phyloP scores from a whole-genome alignment of 30 jellyfish, hydroid and myxozoan genomes.

The Haliclystus octoradiatus region DNA sequence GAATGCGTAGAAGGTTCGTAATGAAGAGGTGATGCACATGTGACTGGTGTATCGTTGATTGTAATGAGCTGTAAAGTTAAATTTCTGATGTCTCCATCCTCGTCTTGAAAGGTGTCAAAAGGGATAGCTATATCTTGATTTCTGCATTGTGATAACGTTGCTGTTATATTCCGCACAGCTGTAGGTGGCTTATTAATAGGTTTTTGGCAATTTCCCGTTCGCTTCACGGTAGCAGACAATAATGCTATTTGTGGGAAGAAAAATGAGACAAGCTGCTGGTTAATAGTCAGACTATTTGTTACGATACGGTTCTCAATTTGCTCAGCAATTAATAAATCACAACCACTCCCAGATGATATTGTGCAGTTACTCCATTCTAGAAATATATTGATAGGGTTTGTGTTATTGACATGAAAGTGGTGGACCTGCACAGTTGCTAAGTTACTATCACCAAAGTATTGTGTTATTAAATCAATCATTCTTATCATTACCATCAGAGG shows the following conservation, averaged over 20 bases:
- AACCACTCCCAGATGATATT: constrained; percentile 13
- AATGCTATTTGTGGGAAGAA: constrained; percentile 20
- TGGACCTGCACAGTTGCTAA: background rate
- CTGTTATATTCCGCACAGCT: background rate
- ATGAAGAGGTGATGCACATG: background rate
- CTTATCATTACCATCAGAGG: background rate
- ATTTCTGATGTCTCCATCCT: constrained; percentile 58
- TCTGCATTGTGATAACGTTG: background rate
- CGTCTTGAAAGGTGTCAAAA: constrained; percentile 62
- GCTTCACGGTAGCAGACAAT: background rate
- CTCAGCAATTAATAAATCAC: constrained; percentile 22
- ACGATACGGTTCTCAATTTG: constrained; percentile 1
- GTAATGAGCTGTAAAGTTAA: constrained; percentile 24
- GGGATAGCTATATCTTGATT: constrained; percentile 17
- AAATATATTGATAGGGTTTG: background rate
- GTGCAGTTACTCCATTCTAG: constrained; percentile 71
- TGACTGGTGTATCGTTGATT: constrained; percentile 11
- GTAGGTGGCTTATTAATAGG: background rate
- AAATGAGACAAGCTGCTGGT: constrained; percentile 30
- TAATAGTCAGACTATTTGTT: constrained; percentile 10
- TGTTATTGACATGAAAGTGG: background rate
- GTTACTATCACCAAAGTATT: background rate
- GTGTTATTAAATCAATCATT: background rate
- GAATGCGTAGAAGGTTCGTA: background rate
- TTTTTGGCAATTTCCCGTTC: background rate